Conservation (phyloP, 2,797 vertebrate species). For the Coracias cyanogaster region DNA sequence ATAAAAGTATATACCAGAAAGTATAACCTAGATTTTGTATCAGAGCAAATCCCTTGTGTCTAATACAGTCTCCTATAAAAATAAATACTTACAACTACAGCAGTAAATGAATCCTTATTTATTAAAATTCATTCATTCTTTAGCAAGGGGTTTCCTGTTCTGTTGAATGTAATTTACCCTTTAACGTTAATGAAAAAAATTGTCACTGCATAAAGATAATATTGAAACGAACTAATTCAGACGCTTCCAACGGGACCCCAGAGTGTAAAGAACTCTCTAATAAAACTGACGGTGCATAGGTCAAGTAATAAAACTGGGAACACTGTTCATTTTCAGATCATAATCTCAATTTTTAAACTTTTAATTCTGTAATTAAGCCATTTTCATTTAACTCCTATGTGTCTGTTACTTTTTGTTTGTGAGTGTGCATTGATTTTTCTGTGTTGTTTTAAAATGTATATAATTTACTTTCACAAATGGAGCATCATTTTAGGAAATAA, state of each 20-base stretch:
- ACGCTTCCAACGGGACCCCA: conserved; percentile 31
- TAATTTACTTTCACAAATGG: background rate
- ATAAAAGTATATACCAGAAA: background rate
- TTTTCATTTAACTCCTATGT: background rate
- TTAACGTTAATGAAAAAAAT: conserved; percentile 74
- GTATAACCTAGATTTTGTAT: conserved; percentile 58
- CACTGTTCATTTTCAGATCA: background rate
- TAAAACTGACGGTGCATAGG: background rate
- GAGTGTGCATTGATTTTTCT: background rate
- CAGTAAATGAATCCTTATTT: conserved; percentile 72
- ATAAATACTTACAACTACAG: conserved; percentile 35
- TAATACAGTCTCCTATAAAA: conserved; percentile 40
- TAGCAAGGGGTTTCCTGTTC: conserved; percentile 61
- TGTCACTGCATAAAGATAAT: conserved; percentile 60
- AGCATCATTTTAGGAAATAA: background rate
- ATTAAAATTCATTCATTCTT: conserved; percentile 78
- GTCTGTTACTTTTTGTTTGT: background rate
- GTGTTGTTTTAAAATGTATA: background rate
- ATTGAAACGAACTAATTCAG: conserved; percentile 59
- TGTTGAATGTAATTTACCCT: conserved; percentile 22
- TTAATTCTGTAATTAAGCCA: background rate
- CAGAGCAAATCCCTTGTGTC: conserved; percentile 47
- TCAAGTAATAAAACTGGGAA: background rate
- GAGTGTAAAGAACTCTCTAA: background rate
- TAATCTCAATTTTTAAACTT: background rate